Conservation (phyloP, 2,888 invertebrate species). For the Cryptocephalus primarius region DNA sequence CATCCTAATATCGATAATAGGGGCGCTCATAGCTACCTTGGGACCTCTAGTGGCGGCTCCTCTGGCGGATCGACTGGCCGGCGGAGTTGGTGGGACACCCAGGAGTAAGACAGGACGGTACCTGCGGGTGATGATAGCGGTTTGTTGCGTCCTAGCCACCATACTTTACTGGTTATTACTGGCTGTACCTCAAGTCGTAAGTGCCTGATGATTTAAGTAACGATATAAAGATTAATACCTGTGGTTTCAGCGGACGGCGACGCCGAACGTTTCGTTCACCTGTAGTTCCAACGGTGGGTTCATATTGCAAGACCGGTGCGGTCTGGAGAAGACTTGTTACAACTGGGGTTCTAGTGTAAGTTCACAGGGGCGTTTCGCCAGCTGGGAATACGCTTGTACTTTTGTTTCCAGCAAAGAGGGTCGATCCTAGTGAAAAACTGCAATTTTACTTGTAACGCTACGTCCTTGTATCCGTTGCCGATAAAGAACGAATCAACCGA, state of each 20-base stretch:
- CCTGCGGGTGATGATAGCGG: slow-evolving; percentile 56
- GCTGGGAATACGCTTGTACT: no score
- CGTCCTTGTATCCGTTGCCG: slow-evolving; percentile 18
- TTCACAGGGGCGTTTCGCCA: neutral
- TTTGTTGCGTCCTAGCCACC: slow-evolving; percentile 55
- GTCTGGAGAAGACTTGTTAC: slow-evolving; percentile 54
- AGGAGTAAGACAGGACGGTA: slow-evolving; percentile 47
- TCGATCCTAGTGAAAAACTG: slow-evolving; percentile 56
- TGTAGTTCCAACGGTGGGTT: slow-evolving; percentile 60
- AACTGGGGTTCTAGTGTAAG: slow-evolving; percentile 42
- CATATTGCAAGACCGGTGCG: slow-evolving; percentile 63
- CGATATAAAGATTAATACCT: neutral
- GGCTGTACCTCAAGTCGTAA: slow-evolving; percentile 54
- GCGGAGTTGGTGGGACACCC: slow-evolving; percentile 28
- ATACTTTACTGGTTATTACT: slow-evolving; percentile 57
- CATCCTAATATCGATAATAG: slow-evolving; percentile 64
- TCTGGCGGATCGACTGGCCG: slow-evolving; percentile 62
- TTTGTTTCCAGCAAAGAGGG: slow-evolving; percentile 38
- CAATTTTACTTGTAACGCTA: slow-evolving; percentile 51
- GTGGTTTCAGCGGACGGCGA: slow-evolving; percentile 42
- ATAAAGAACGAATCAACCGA: slow-evolving; percentile 7
- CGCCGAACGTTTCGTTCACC: slow-evolving; percentile 59
- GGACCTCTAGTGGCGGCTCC: slow-evolving; percentile 70
- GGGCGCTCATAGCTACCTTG: slow-evolving; percentile 67
- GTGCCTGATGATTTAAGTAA: slow-evolving; percentile 18